phyloP scores from a whole-genome alignment of 2,113 vertebrate species.

The Sigmodon hispidus region DNA sequence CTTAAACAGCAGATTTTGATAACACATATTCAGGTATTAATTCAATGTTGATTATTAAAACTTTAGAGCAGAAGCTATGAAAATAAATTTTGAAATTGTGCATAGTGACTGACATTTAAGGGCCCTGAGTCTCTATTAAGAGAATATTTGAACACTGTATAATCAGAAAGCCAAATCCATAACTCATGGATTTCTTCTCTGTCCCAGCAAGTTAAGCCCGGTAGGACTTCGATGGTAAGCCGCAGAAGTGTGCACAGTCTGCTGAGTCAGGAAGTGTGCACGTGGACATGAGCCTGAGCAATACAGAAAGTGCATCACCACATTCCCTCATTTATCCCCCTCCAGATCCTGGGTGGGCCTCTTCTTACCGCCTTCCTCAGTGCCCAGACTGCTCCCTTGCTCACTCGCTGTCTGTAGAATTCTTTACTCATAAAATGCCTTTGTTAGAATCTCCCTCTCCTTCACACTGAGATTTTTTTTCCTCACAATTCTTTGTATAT shows the following conservation, averaged over 20 bases:
- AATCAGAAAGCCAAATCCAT: not conserved
- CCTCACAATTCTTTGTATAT: not conserved
- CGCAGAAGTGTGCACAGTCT: not conserved
- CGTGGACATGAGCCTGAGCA: accelerated
- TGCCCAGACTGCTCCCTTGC: not conserved
- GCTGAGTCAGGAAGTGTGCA: not conserved
- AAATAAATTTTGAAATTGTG: not conserved
- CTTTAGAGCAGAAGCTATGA: not conserved
- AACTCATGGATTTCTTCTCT: not conserved
- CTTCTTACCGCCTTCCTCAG: too few species aligned
- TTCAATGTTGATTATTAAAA: conserved; percentile 26
- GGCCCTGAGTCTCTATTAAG: not conserved
- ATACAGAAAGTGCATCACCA: not conserved
- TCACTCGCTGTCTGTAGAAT: not conserved
- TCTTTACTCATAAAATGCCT: not conserved
- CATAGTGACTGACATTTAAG: not conserved
- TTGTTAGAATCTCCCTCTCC: not conserved
- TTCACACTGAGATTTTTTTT: not conserved
- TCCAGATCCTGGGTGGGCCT: too few species aligned
- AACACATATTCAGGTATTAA: not conserved
- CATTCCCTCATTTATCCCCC: not conserved
- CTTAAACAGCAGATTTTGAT: not conserved
- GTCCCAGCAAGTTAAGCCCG: not conserved
- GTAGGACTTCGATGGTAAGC: not conserved
- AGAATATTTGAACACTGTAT: not conserved